phyloP scores from a whole-genome alignment of 2,113 vertebrate genomes.

The Fukomys damarensis region DNA sequence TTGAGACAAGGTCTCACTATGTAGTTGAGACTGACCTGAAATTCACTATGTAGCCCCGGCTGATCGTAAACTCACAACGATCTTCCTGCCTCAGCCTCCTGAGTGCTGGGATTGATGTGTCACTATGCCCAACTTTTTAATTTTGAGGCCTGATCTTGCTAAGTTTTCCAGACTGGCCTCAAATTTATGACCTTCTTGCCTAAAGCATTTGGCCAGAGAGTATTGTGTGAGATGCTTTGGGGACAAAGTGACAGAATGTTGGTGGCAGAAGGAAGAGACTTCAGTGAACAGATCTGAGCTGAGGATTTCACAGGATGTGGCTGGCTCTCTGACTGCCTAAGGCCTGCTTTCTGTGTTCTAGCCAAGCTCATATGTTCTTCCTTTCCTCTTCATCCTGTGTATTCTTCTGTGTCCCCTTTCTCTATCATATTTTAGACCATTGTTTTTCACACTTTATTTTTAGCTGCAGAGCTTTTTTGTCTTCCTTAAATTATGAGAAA shows the following conservation, averaged over 20 bases:
- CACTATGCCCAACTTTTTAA: background rate
- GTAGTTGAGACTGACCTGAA: background rate
- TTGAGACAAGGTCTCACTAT: background rate
- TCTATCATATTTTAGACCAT: background rate
- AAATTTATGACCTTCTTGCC: background rate
- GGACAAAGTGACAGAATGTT: background rate
- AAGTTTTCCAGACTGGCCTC: background rate
- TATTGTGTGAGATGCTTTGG: no score
- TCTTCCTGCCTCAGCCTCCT: background rate
- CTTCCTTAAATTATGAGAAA: background rate
- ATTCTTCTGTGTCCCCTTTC: background rate
- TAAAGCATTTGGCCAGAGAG: background rate
- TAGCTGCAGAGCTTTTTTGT: background rate
- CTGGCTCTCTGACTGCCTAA: background rate
- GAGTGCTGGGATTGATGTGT: background rate
- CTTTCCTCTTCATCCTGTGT: background rate
- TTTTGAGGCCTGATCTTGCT: background rate
- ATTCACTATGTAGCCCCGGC: background rate
- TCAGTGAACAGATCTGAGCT: no score
- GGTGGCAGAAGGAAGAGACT: background rate
- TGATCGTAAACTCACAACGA: background rate
- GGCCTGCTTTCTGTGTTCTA: background rate
- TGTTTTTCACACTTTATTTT: background rate
- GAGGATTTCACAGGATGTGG: background rate
- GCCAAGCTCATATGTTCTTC: background rate